phyloP scores from a whole-genome alignment of 1,140 invertebrate genomes.

The Lepidurus apus region DNA sequence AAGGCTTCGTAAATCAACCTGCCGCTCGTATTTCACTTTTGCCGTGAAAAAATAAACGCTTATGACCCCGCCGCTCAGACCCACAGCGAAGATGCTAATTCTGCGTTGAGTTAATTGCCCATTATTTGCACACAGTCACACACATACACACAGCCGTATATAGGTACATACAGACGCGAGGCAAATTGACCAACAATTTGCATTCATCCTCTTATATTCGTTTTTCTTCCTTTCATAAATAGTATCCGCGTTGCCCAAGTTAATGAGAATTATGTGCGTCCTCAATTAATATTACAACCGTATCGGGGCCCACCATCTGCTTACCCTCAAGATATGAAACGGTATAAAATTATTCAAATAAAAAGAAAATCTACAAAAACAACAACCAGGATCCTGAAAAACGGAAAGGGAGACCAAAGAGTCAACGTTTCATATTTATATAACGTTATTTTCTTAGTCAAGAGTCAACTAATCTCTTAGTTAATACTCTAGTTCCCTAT shows the following conservation, averaged over 20 bases:
- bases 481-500: too few relatives aligned
- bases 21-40: constrained; percentile 4
- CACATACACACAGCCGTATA: background rate
- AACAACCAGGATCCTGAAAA: background rate
- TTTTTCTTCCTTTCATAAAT: background rate
- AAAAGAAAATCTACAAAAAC: background rate
- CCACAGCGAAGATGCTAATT: constrained; percentile 1
- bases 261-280: constrained; percentile 7
- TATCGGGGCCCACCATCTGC: background rate
- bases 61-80: background rate
- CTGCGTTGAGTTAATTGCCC: background rate
- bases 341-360: background rate
- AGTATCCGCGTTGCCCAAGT: background rate
- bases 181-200: background rate
- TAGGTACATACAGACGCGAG: background rate
- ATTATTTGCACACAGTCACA: constrained; percentile 4
- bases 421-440: too few relatives aligned
- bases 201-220: background rate
- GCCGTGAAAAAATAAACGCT: background rate
- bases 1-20: background rate
- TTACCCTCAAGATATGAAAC: background rate
- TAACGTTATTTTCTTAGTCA: too few relatives aligned
- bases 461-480: too few relatives aligned
- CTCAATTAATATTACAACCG: background rate
- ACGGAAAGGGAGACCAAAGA: too few relatives aligned